These are phyloP conservation scores for Carabus problematicus DNA, from an alignment of 2,888 invertebrate species.

Conservation along the genomic window DNA sequence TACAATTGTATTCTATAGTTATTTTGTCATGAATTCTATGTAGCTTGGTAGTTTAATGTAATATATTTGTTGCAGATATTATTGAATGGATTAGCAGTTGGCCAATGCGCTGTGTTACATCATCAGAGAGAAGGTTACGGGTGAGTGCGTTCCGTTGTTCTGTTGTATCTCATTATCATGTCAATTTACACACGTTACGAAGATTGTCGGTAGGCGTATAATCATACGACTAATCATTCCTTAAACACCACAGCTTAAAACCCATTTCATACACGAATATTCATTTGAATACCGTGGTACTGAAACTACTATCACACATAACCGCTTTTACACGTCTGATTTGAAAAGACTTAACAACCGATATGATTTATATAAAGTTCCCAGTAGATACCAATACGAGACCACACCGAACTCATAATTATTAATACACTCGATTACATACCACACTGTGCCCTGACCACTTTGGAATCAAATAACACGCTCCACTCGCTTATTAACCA, in stretches of 20 bases:
- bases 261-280: conserved; percentile 1
- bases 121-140: neutral
- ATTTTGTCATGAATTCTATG: neutral
- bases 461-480: too few species aligned
- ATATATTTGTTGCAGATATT: neutral
- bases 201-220: too few species aligned
- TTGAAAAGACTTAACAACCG: neutral
- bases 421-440: neutral
- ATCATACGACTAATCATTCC: too few species aligned
- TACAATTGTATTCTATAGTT: neutral
- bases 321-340: too few species aligned
- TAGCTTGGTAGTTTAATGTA: neutral
- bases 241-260: conserved; percentile 14
- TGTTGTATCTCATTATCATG: conserved; percentile 9
- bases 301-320: too few species aligned
- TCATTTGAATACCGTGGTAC: too few species aligned
- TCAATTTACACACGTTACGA: neutral
- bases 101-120: too few species aligned
- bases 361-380: too few species aligned
- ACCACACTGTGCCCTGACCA: conserved; percentile 8
- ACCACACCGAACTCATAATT: too few species aligned
- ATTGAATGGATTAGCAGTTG: neutral
- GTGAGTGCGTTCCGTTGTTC: conserved; percentile 12
- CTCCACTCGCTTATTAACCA: neutral
- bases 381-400: too few species aligned